Base-by-base conservation (phyloP, 1,140 invertebrate species). In the Bombus terrestris region DNA sequence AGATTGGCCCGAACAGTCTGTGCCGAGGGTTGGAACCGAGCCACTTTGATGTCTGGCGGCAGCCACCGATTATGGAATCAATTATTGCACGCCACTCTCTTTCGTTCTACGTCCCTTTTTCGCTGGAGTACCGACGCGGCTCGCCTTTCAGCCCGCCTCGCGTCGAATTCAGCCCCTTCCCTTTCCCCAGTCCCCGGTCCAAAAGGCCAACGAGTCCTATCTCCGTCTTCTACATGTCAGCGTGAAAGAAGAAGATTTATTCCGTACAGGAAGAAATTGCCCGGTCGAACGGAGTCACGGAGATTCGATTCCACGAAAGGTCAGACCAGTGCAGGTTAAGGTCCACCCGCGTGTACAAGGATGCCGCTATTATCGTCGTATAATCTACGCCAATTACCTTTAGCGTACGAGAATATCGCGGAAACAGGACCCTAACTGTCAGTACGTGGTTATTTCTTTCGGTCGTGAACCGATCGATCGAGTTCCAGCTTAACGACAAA, bases 41-140 rank as follows among this genome's bases (percentile, higher is more conserved):
- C 85, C 76, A 85, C 91, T 92, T 92, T 92, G 91, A 92, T 92
- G 91, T 92, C 88, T 87, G 90, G 82, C 85, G 80, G 91, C 85
- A 84, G 85, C 85, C 85, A 82, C 88, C 90, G 91, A 92, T 92
- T 92, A 92, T 92, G 86, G 89, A 92, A 91, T 92, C 90, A 92
- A 92, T 92, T 92, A 92, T 92, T 91, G 90, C 91, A 83, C 85
- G 80, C 80, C 86, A 72, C 82, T 88, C 81, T 88, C 72, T 85
- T 85, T 82, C 88, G 74, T 78, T 75, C 37, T 22, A 47, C 81
- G 69, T 85, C 78, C 69, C 79, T 81, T 80, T 80, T 64, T 86
- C 80, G 57, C 37, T 66, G 59, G 62, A 62, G 72, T 47, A 41
- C 62, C n/a, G n/a, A 41, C 59, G 64, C 75, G 66, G 53, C 59